Evolutionary conservation across 1,140 invertebrate genomes (phyloP), one percentile per base, ranked within the genome.

Genomic region (Oncopodura yosiiana): DNA sequence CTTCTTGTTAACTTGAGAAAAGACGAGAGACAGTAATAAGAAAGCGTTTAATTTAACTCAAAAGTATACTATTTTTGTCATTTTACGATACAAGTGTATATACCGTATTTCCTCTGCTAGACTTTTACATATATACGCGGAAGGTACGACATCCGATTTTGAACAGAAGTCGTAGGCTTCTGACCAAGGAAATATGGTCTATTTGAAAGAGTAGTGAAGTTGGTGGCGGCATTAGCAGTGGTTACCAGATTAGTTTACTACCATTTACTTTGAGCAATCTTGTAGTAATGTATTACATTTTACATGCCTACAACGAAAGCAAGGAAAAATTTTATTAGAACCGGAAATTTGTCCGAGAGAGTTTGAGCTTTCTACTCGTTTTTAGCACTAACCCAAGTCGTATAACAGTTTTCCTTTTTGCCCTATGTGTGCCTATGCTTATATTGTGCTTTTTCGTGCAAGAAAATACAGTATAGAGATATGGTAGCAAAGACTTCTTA

Each of bases 311-410:
- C 16, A 23, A n/a, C n/a, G 44, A 4, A 32, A 21, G 27, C 12
- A 11, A 23, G 46, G n/a, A n/a, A n/a, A n/a, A n/a, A n/a, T n/a
- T 49, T 49, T 49, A 49, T 49, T 49, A 34, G 36, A 49, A 49
- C 36, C 46, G 46, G 46, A 49, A 49, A 49, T 49, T 49, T 49
- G 46, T 37, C 46, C 32, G 36, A 49, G 46, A 49, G 46, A 34
- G 30, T 6, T 34, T 34, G 6, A 14, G n/a, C n/a, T n/a, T n/a
- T n/a, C n/a, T n/a, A n/a, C n/a, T n/a, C n/a, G n/a, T n/a, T n/a
- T n/a, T n/a, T n/a, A n/a, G n/a, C n/a, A n/a, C n/a, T n/a, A n/a
- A n/a, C n/a, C n/a, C n/a, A n/a, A n/a, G n/a, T n/a, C n/a, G n/a
- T n/a, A n/a, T n/a, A n/a, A n/a, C n/a, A n/a, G n/a, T n/a, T n/a